Percentiles rank a stretch among this genome's conserved stretches.
phyloP scores from a whole-genome alignment of 2,113 vertebrate genomes.

The Neopipo cinnamomea region DNA sequence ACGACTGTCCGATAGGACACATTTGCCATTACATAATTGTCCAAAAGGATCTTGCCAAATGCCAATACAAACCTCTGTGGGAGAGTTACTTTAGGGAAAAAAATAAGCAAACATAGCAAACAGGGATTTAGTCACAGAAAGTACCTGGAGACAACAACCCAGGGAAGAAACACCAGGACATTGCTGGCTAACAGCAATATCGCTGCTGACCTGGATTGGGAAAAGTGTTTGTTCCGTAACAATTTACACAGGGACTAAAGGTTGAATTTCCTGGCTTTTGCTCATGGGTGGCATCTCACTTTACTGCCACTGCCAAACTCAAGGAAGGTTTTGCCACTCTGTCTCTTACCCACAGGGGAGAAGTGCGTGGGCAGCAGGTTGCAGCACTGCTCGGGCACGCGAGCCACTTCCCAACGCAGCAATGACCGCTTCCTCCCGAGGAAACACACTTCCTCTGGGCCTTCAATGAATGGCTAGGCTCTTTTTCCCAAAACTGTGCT shows the following conservation, averaged over 20 bases:
- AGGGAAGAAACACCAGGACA: background rate
- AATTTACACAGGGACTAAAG: background rate
- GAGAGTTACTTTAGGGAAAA: background rate
- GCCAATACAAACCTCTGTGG: background rate
- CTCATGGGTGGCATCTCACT: background rate
- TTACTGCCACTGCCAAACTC: background rate
- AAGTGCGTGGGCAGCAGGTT: background rate
- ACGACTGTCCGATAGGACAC: background rate
- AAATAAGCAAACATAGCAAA: background rate
- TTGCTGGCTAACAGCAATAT: background rate
- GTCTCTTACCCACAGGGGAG: background rate
- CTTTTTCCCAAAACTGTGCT: background rate
- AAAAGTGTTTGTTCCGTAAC: background rate
- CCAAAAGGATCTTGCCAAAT: background rate
- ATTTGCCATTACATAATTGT: slow-evolving; percentile 49
- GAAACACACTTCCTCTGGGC: background rate
- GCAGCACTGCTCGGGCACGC: accelerated
- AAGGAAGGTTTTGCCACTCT: background rate
- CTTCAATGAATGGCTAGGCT: background rate
- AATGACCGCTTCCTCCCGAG: background rate
- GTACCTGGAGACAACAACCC: background rate
- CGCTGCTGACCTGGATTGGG: background rate
- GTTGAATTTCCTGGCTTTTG: background rate
- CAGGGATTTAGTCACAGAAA: background rate
- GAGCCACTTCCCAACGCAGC: background rate